Percentiles rank a stretch among this genome's conserved stretches.
Evolutionary conservation across 2,797 vertebrate genomes (phyloP).

Genomic region (Myotis findleyi): DNA sequence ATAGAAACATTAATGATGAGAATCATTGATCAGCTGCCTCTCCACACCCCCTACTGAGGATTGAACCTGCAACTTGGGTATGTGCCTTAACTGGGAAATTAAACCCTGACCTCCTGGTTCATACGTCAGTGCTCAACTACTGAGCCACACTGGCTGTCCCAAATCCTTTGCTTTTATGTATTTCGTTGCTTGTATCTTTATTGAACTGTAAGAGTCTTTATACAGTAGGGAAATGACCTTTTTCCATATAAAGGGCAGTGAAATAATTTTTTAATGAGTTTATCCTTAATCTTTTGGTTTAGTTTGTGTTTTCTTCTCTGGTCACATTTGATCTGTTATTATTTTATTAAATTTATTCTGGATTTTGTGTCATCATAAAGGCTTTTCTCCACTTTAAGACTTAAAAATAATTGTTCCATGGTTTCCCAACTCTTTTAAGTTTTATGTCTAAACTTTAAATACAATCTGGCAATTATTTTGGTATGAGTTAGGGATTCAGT

Average conservation of each 20-base stretch:
- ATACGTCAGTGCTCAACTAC: too few species aligned
- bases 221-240: background rate
- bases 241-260: background rate
- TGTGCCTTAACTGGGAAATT: too few species aligned
- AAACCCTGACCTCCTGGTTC: too few species aligned
- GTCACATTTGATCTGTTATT: constrained; percentile 16
- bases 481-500: background rate
- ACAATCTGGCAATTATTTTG: constrained; percentile 36
- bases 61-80: too few species aligned
- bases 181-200: constrained; percentile 34
- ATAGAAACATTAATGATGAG: too few species aligned
- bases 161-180: constrained; percentile 37
- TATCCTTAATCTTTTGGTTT: constrained; percentile 51
- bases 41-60: too few species aligned
- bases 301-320: constrained; percentile 38
- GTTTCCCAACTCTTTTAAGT: background rate
- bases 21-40: too few species aligned
- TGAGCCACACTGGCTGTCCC: too few species aligned
- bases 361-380: constrained; percentile 37
- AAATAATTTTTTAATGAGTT: constrained; percentile 38
- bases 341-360: constrained; percentile 49
- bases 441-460: constrained; percentile 25
- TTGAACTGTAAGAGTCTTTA: background rate
- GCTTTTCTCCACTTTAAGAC: background rate
- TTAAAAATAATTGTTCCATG: constrained; percentile 43